Base-by-base conservation (phyloP, 2,113 vertebrate genomes). In the Pterocles gutturalis region DNA sequence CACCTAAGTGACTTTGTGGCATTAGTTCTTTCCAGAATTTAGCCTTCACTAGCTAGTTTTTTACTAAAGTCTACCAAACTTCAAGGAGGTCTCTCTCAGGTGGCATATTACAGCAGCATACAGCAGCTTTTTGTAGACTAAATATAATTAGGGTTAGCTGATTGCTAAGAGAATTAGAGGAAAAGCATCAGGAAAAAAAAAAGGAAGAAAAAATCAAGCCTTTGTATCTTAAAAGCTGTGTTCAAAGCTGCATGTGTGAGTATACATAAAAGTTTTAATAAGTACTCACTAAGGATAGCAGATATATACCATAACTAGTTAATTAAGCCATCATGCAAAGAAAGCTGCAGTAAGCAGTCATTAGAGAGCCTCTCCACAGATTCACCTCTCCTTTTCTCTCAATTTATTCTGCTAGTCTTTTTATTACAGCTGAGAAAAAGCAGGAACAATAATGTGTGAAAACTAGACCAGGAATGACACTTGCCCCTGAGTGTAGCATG, bases 51-150 rank as follows among this genome's bases (percentile, higher is more conserved):
- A 90, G 86, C 92, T 91, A 96, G 80, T 93, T 97, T 98, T 97
- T 96, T 97, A 97, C 97, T 97, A 97, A 89, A 94, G 88, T 69
- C 85, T 94, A 83, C 83, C 61, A 93, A 87, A 97, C 96, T 98
- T 98, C 97, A 98, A 98, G 94, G 93, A 91, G 49, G 13, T 95
- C 83, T 95, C 87, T 97, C 98, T 97, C 86, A 28, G 81, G 95
- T 96, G 95, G 66, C 95, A 36, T 87, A 96, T 96, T 97, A 83
- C 79, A 96, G 89, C 95, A 83, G 29, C 61, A 94, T 77, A 96
- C 78, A 91, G 54, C 77, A 89, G 73, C 64, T 82, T 77, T 94
- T 97, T 96, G 83, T 94, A 98, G 84, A 94, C 65, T 85, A 94
- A 94, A 89, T 88, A 93, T 91, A 94, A 97, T 95, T 95, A 93